A percentile compares a stretch with the other conserved stretches of the same genome.
These are phyloP conservation scores for Cylindroiulus punctatus DNA, from an alignment of 2,888 invertebrate species.

Conservation along the genomic window DNA sequence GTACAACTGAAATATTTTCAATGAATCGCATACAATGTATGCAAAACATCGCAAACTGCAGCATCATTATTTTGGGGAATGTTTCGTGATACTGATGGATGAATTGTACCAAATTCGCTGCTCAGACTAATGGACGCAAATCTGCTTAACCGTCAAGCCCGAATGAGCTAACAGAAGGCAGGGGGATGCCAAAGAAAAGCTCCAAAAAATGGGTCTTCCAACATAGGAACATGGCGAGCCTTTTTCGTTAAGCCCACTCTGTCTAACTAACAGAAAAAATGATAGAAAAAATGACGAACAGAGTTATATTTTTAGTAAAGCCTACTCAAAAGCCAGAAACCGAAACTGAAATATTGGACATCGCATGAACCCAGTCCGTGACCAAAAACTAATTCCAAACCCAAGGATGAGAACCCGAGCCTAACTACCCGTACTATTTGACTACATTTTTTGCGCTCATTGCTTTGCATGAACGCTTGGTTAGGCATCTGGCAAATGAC, in stretches of 20 bases:
- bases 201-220: background rate
- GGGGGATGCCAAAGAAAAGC: background rate
- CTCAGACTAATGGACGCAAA: background rate
- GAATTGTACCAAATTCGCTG: too few relatives aligned
- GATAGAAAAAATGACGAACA: background rate
- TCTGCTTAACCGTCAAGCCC: background rate
- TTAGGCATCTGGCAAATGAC: conserved; percentile 27
- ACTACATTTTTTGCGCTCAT: conserved; percentile 11
- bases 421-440: conserved; percentile 43
- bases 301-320: conserved; percentile 43
- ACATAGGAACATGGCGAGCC: background rate
- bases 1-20: too few relatives aligned
- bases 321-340: background rate
- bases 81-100: too few relatives aligned
- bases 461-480: conserved; percentile 45
- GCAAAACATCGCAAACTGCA: too few relatives aligned
- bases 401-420: conserved; percentile 24
- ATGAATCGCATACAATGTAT: too few relatives aligned
- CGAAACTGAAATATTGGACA: conserved; percentile 45
- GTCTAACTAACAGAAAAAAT: background rate
- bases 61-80: too few relatives aligned
- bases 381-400: conserved; percentile 30
- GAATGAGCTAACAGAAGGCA: background rate
- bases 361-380: conserved; percentile 35
- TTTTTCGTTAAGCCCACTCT: too few relatives aligned